Evolutionary conservation across 2,888 invertebrate genomes (phyloP), one percentile per base, ranked within the genome.

Genomic region (Drosophila merina): DNA sequence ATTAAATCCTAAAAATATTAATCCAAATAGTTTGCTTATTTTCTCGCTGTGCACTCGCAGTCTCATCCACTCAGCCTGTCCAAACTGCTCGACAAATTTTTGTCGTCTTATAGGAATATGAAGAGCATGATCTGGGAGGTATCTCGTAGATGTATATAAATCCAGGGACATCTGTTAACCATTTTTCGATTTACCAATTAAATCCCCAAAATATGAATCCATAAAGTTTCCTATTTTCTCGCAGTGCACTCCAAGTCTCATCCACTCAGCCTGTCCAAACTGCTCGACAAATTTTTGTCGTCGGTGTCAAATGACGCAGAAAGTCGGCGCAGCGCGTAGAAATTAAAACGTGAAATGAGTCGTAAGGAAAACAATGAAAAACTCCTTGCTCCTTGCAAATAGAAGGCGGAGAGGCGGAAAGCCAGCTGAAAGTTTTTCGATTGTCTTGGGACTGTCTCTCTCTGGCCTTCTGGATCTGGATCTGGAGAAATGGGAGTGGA

Each of bases 311-410:
- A 85, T 85, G 86, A 80, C 79, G 86, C 85, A 73, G 78, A 87
- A 79, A 79, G 84, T 83, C 83, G 56, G 56, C 83, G 67, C 70
- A 74, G 60, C 75, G 76, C 74, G 75, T 77, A 76, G 79, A 78
- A 88, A 88, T 89, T 88, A 89, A 89, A 88, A 89, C 87, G 89
- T 86, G 83, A 86, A 88, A 88, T 87, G 87, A 88, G 84, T 80
- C 79, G 80, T 82, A 88, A 83, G 85, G 86, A 85, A 88, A 85
- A 88, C 85, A 88, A 85, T 85, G 88, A 88, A 88, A 68, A 83
- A 88, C 76, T 77, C 72, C 57, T 31, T 45, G 45, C 76, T 77
- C 72, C 57, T 31, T 45, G 45, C 67, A 85, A 67, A 62, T 67
- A 64, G 48, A 54, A 47, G 57, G 50, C 60, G 82, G 50, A 63